Base-by-base conservation (phyloP, 2,797 vertebrate species). In the Acropternis orthonyx region DNA sequence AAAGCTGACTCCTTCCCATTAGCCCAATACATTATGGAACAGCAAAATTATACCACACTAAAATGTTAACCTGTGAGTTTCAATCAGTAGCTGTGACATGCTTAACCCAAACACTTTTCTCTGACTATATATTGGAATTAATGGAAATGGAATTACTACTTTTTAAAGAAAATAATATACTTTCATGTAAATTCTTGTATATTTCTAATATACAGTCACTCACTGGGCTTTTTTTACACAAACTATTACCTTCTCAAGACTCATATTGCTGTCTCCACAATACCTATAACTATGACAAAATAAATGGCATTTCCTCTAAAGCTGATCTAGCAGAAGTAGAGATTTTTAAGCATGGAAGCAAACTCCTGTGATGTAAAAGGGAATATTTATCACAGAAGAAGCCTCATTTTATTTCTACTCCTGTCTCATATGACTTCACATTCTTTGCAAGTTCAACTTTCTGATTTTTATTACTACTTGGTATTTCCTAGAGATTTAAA, bases 61-160 rank as follows among this genome's bases (percentile, higher is more conserved):
- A 76, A 79, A 75, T 32, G 21, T 81, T 93, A 69, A 68, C 56
- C 86, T 68, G 32, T 14, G 11, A 91, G 56, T 14, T 87, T 88
- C 62, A 82, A 17, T 84, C 67, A 58, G 69, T 36, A 92, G 72
- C 55, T 86, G 34, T 66, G 85, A 75, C 62, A 63, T 34, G 37
- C 66, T 73, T 88, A 92, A 92, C 52, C 18, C 71, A 76, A 91
- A 74, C 46, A 68, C 26, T 71, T 85, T 93, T 82, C 51, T 52
- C 23, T 43, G 39, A 76, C 21, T 55, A 36, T 55, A 34, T 72
- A 76, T 61, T 69, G 56, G 91, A 86, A 79, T 89, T 28, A 95
- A 79, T 92, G 75, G 81, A 88, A 95, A 85, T 34, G 12, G 48
- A 88, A 94, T 94, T 37, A 44, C 37, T 82, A 39, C 34, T 75